Base-by-base conservation (phyloP, 2,888 invertebrate genomes). In the Drosophila pseudotalamancana region DNA sequence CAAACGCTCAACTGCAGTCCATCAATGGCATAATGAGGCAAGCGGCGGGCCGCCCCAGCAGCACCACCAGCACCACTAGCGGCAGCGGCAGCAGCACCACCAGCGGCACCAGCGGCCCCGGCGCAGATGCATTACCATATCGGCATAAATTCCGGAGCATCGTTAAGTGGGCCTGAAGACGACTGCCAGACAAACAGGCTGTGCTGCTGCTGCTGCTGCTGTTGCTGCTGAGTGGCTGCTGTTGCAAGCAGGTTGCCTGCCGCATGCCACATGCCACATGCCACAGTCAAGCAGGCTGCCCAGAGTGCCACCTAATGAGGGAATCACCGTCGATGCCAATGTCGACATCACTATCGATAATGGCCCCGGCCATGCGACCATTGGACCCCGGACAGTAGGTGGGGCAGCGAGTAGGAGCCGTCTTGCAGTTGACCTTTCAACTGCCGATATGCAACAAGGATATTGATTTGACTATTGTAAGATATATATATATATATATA, bases 101-200 rank as follows among this genome's bases (percentile, higher is more conserved):
- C 68, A 68, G 62, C 19, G 34, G 40, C 59, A 50, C 19, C 69
- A 74, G 55, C 31, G 49, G 61, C 65, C 72, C 71, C 71, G 65
- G 40, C 57, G 50, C 56, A 70, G 73, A 85, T 78, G 77, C 79
- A 88, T 89, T 81, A 82, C 89, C 89, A 89, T 90, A 89, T 88
- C 87, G 87, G 89, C 83, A 88, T 89, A 88, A 88, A 89, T 89
- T 89, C 89, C 87, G 86, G 88, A 84, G 78, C 88, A 88, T 87
- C 88, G 88, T 88, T 88, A 87, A 89, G 87, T 84, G 87, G 79
- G 84, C 71, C 66, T 48, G 49, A 49, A 51, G 74, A 73, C 51
- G 74, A 68, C 57, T 56, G 55, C 56, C 68, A 69, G 70, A 71
- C 73, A 72, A 87, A 80, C 80, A 69, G 71, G 72, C 67, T 67